Evolutionary conservation across 2,888 invertebrate genomes (phyloP).

Genomic region (Papilio gigon): DNA sequence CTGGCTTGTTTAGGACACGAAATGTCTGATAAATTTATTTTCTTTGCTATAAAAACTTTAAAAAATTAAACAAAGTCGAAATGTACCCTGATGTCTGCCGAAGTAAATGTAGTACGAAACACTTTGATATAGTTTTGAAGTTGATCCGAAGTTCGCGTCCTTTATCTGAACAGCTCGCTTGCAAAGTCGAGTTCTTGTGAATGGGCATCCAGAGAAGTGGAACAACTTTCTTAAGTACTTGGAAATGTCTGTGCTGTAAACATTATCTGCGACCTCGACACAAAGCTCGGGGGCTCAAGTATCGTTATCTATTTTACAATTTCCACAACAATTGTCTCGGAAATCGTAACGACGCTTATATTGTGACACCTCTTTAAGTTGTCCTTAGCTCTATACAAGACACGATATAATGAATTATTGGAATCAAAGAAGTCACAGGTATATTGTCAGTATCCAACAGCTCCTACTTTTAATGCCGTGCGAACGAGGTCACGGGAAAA

Average conservation of each 20-base stretch:
- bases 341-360: slow-evolving; percentile 7
- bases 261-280: slow-evolving; percentile 16
- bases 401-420: background rate
- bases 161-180: slow-evolving; percentile 5
- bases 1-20: too few species aligned
- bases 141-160: slow-evolving; percentile 9
- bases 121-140: slow-evolving; percentile 15
- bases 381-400: background rate
- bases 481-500: too few species aligned
- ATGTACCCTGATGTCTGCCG: background rate
- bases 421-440: too few species aligned
- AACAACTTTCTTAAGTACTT: slow-evolving; percentile 16
- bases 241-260: slow-evolving; percentile 14
- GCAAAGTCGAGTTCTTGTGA: slow-evolving; percentile 13
- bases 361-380: background rate
- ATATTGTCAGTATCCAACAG: too few species aligned
- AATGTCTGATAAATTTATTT: too few species aligned
- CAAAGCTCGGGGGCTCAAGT: slow-evolving; percentile 16
- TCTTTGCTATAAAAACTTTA: too few species aligned
- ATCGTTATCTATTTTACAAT: slow-evolving; percentile 18
- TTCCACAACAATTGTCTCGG: slow-evolving; percentile 14
- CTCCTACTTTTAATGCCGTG: too few species aligned
- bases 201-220: slow-evolving; percentile 14
- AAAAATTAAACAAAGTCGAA: background rate
- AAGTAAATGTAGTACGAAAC: slow-evolving; percentile 1